A percentile compares a stretch with the other conserved stretches of the same genome.
Conservation (phyloP, 2,888 invertebrate genomes). For the Dolomedes plantarius region DNA sequence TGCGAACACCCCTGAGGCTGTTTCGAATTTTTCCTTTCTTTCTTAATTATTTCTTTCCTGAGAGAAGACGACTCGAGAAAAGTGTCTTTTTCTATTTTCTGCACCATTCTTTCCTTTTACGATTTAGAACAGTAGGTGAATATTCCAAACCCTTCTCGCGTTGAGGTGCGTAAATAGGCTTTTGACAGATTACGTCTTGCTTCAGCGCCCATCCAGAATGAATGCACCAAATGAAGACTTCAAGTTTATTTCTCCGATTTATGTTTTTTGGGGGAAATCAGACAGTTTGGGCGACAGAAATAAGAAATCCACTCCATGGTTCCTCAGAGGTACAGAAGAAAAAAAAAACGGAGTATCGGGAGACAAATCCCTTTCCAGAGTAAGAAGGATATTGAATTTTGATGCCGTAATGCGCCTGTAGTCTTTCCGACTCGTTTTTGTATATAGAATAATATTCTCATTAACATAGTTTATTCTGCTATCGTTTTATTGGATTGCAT, state of each 20-base stretch:
- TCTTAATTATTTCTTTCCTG: slow-evolving; percentile 5
- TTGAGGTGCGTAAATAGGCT: slow-evolving; percentile 41
- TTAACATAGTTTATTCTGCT: not conserved
- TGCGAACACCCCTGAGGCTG: not conserved
- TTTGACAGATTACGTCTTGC: slow-evolving; percentile 66
- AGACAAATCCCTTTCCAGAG: not conserved
- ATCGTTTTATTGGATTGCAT: not conserved
- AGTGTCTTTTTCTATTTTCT: slow-evolving; percentile 14
- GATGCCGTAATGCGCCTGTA: not conserved
- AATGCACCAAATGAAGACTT: slow-evolving; percentile 18
- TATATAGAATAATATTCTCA: not conserved
- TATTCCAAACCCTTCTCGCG: slow-evolving; percentile 16
- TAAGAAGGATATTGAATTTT: not conserved
- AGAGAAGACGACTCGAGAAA: slow-evolving; percentile 21
- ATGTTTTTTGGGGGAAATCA: not conserved
- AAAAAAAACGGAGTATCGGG: not conserved
- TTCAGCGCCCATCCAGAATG: slow-evolving; percentile 50
- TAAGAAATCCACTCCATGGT: not conserved
- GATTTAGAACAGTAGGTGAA: slow-evolving; percentile 50
- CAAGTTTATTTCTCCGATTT: not conserved
- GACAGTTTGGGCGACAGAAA: not conserved
- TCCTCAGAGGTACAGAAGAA: not conserved
- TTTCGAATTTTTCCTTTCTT: slow-evolving; percentile 2
- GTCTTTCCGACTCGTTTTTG: not conserved
- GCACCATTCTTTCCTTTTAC: slow-evolving; percentile 13